Percentiles rank a stretch among this genome's conserved stretches.
These are phyloP conservation scores for Amphilophus citrinellus DNA, from an alignment of 2,113 vertebrate species.

Conservation along the genomic window DNA sequence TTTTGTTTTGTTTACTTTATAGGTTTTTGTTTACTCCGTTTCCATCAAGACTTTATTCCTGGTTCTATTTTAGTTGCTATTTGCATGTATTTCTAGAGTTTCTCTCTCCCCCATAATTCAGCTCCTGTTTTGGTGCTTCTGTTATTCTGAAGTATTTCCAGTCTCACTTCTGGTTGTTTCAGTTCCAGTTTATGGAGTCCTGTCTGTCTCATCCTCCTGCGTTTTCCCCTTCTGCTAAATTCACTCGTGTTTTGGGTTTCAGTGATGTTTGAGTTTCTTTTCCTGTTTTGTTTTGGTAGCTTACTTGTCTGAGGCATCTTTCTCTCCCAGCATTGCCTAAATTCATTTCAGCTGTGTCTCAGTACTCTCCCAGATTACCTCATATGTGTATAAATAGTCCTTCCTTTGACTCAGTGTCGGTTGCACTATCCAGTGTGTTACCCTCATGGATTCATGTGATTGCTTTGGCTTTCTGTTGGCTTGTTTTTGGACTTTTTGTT, in stretches of 20 bases:
- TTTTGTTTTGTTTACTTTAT: neutral
- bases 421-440: neutral
- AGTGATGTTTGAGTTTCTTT: neutral
- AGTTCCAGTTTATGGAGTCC: neutral
- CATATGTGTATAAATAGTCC: neutral
- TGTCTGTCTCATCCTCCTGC: neutral
- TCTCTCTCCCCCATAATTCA: neutral
- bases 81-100: neutral
- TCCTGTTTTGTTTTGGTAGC: neutral
- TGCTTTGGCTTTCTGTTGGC: neutral
- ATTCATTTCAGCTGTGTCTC: neutral
- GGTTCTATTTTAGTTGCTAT: neutral
- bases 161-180: neutral
- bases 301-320: neutral
- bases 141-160: no score
- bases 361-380: neutral
- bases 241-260: neutral
- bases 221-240: neutral
- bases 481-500: neutral
- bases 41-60: neutral
- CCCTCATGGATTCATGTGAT: neutral
- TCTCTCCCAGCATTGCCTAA: neutral
- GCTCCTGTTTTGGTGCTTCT: neutral
- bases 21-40: neutral
- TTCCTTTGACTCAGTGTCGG: neutral